Percentiles rank a stretch among this genome's conserved stretches.
phyloP scores from a whole-genome alignment of 2,888 invertebrate species.

The Gnatocerus cornutus region DNA sequence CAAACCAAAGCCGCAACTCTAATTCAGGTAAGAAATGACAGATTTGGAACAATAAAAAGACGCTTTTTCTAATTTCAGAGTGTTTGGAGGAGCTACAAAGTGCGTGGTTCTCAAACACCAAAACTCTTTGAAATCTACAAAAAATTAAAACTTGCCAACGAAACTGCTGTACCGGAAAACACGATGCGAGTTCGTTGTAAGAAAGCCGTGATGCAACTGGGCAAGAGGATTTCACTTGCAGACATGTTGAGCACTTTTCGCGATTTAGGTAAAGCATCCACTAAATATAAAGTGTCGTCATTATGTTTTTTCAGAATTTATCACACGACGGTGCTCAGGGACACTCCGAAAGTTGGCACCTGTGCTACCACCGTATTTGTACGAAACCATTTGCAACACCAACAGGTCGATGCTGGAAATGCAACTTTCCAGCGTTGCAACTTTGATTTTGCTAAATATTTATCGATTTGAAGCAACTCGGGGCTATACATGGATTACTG shows the following conservation, averaged over 20 bases:
- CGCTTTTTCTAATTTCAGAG: too few relatives aligned
- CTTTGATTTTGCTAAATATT: constrained; percentile 79
- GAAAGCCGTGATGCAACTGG: constrained; percentile 63
- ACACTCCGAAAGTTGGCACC: constrained; percentile 65
- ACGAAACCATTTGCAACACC: constrained; percentile 66
- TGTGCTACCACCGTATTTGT: constrained; percentile 67
- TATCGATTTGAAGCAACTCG: constrained; percentile 77
- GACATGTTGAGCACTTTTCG: constrained; percentile 68
- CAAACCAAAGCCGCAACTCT: constrained; percentile 72
- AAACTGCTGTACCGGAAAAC: constrained; percentile 61
- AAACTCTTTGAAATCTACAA: constrained; percentile 62
- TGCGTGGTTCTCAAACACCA: constrained; percentile 60
- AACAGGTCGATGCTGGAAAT: constrained; percentile 78
- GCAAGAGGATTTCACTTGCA: constrained; percentile 62
- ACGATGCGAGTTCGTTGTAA: constrained; percentile 67
- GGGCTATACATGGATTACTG: constrained; percentile 76
- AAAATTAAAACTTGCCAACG: constrained; percentile 61
- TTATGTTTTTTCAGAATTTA: constrained; percentile 66
- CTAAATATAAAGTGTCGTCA: too few relatives aligned
- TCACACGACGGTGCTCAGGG: constrained; percentile 67
- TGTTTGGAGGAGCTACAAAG: constrained; percentile 69
- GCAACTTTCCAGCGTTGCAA: constrained; percentile 73
- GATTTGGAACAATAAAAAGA: too few relatives aligned
- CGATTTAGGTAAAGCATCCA: constrained; percentile 65
- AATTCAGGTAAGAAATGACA: constrained; percentile 74